phyloP scores from a whole-genome alignment of 2,888 invertebrate species.

The Lasioglossum vierecki region DNA sequence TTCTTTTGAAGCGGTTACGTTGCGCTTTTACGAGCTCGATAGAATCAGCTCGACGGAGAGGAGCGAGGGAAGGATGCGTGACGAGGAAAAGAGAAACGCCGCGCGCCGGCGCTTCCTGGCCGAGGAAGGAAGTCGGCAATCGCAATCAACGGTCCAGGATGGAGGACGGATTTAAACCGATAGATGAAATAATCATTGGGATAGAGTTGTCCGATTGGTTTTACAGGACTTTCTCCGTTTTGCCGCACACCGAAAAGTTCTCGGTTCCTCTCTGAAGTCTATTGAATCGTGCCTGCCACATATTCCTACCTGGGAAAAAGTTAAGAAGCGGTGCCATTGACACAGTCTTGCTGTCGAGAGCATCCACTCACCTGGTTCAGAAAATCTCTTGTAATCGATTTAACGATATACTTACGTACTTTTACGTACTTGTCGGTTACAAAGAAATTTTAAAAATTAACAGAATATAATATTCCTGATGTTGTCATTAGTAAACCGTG shows the following conservation, averaged over 20 bases:
- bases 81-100: slow-evolving; percentile 60
- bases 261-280: not conserved
- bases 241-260: not conserved
- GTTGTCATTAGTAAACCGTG: too few species aligned
- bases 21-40: slow-evolving; percentile 54
- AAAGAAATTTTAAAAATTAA: not conserved
- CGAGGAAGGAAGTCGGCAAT: slow-evolving; percentile 45
- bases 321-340: not conserved
- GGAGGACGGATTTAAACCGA: slow-evolving; percentile 51
- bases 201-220: slow-evolving; percentile 25
- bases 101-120: slow-evolving; percentile 47
- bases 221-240: not conserved
- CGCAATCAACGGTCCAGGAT: slow-evolving; percentile 50
- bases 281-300: not conserved
- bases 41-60: slow-evolving; percentile 32
- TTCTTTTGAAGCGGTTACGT: slow-evolving; percentile 49
- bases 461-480: not conserved
- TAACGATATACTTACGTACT: not conserved
- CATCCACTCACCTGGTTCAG: not conserved
- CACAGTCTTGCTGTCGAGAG: not conserved
- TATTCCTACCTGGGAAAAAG: not conserved
- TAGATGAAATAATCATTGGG: slow-evolving; percentile 73
- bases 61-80: slow-evolving; percentile 48
- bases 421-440: not conserved
- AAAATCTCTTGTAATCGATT: not conserved